These are phyloP conservation scores for Microtus pennsylvanicus DNA, from an alignment of 2,113 vertebrate species.

Conservation along the genomic window DNA sequence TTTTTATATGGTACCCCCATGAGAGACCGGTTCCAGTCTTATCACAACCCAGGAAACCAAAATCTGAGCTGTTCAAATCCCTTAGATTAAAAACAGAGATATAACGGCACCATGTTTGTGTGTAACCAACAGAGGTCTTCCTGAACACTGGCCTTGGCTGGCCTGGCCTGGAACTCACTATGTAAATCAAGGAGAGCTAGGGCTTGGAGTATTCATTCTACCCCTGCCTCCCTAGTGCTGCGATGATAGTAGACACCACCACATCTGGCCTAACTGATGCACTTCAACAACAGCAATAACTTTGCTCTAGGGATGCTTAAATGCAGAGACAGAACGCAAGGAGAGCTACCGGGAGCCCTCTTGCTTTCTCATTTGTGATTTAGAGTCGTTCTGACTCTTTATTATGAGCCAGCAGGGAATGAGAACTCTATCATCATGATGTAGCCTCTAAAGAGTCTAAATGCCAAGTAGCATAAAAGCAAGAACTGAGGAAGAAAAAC, in stretches of 20 bases:
- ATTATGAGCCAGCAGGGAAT: not conserved
- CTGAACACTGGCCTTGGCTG: not conserved
- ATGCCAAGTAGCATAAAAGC: not conserved
- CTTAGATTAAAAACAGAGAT: not conserved
- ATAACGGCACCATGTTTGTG: not conserved
- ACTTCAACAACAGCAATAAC: not conserved
- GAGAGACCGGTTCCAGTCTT: not conserved
- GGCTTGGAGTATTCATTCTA: not conserved
- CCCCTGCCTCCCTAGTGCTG: not conserved
- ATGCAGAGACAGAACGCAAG: not conserved
- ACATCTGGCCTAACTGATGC: not conserved
- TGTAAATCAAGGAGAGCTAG: not conserved
- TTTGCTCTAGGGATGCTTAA: not conserved
- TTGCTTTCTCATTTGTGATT: not conserved
- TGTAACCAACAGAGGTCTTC: not conserved
- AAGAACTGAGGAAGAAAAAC: conserved; percentile 41
- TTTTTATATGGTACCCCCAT: not conserved
- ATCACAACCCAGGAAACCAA: not conserved
- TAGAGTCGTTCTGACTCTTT: conserved; percentile 53
- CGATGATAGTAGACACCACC: not conserved
- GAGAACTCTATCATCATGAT: not conserved
- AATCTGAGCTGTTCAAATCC: not conserved
- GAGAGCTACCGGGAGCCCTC: not conserved
- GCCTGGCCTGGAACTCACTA: not conserved
- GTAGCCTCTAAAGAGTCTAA: conserved; percentile 39